Evolutionary conservation across 2,888 invertebrate genomes (phyloP).

Genomic region (Perithous albicinctus): DNA sequence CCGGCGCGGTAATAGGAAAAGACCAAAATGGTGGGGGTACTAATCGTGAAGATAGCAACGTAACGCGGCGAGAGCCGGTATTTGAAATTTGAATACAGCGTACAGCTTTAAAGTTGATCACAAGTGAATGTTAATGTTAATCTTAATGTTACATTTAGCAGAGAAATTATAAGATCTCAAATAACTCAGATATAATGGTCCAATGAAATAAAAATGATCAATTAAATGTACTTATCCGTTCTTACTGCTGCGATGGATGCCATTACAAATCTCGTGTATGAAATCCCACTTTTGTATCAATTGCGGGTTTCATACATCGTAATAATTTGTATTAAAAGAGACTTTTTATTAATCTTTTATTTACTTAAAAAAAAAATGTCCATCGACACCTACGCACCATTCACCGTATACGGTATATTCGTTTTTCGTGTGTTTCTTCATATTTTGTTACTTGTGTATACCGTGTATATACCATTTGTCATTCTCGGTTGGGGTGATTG

Average conservation of each 20-base stretch:
- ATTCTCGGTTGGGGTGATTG: no score
- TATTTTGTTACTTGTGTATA: neutral
- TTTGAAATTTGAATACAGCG: constrained; percentile 8
- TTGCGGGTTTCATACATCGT: neutral
- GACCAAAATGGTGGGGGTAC: neutral
- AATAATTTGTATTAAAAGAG: neutral
- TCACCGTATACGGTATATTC: neutral
- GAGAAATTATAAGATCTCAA: constrained; percentile 8
- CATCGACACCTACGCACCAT: neutral
- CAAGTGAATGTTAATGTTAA: no score
- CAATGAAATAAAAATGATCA: neutral
- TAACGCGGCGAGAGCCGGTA: neutral
- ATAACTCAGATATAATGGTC: neutral
- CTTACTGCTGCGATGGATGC: no score
- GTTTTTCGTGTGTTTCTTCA: neutral
- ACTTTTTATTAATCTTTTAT: neutral
- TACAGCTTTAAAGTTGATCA: constrained; percentile 3
- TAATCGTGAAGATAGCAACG: constrained; percentile 8
- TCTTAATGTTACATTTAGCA: constrained; percentile 8
- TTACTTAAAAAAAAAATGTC: no score
- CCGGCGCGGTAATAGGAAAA: neutral
- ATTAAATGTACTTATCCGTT: no score
- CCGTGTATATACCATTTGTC: no score
- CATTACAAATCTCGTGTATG: no score
- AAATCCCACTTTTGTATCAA: no score